Percentiles rank a stretch among this genome's conserved stretches.
These are phyloP conservation scores for Danaus chrysippus DNA, from an alignment of 2,888 invertebrate species.

Conservation along the genomic window DNA sequence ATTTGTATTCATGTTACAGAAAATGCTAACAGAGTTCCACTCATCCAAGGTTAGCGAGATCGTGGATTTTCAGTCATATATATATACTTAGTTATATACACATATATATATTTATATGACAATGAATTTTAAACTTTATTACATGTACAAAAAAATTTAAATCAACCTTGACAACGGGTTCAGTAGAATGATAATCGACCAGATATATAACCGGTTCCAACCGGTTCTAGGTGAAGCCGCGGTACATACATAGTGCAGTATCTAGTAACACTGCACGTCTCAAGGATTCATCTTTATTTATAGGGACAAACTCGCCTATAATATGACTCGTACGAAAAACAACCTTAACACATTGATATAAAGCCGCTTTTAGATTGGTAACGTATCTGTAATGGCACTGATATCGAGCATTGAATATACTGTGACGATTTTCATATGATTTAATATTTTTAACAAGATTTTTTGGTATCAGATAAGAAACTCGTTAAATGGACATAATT, in stretches of 20 bases:
- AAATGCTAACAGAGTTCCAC: conserved; percentile 31
- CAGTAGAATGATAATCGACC: conserved; percentile 12
- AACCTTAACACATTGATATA: not conserved
- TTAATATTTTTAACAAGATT: conserved; percentile 18
- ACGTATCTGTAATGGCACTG: conserved; percentile 22
- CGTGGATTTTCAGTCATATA: conserved; percentile 18
- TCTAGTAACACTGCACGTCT: conserved; percentile 31
- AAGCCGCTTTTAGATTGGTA: not conserved
- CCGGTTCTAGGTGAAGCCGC: conserved; percentile 35
- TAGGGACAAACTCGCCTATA: conserved; percentile 30
- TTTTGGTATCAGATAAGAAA: conserved; percentile 16
- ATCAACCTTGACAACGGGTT: conserved; percentile 8
- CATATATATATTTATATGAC: too few relatives aligned
- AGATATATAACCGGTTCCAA: conserved; percentile 28
- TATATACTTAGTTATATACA: not conserved
- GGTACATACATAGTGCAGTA: conserved; percentile 32
- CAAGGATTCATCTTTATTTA: conserved; percentile 39
- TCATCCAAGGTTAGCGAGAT: conserved; percentile 27
- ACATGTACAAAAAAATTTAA: not conserved
- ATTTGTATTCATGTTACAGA: conserved; percentile 27
- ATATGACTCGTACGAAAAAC: conserved; percentile 6
- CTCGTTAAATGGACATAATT: not conserved
- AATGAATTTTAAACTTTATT: too few relatives aligned
- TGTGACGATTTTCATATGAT: conserved; percentile 27
- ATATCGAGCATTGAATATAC: conserved; percentile 27